These are phyloP conservation scores for Itoplectis maculator DNA, from an alignment of 2,888 invertebrate genomes.

Conservation along the genomic window DNA sequence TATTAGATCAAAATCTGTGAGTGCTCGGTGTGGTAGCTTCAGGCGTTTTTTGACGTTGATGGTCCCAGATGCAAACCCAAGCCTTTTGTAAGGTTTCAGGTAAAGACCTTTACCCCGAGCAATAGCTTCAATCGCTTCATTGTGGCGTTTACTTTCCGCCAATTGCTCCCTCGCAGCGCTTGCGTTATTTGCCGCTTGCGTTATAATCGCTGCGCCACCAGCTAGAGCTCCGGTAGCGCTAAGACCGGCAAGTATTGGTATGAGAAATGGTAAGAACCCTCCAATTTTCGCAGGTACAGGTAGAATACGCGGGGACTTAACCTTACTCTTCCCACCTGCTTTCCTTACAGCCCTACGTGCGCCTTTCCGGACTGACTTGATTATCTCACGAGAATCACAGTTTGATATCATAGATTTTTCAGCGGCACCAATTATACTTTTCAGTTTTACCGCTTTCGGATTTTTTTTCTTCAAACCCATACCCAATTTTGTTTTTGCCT, in stretches of 20 bases:
- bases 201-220: conserved; percentile 80
- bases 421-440: conserved; percentile 42
- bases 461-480: conserved; percentile 23
- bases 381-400: conserved; percentile 7
- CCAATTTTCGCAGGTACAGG: conserved; percentile 68
- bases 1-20: conserved; percentile 74
- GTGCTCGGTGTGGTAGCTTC: conserved; percentile 65
- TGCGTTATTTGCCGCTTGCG: conserved; percentile 78
- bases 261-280: conserved; percentile 72
- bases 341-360: conserved; percentile 58
- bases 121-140: conserved; percentile 81
- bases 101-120: conserved; percentile 74
- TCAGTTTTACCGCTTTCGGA: conserved; percentile 27
- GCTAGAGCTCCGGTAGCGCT: conserved; percentile 74
- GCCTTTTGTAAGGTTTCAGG: conserved; percentile 72
- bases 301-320: conserved; percentile 60
- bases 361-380: conserved; percentile 57
- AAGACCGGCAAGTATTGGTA: conserved; percentile 73
- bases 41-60: conserved; percentile 65
- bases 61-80: conserved; percentile 68
- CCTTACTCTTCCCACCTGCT: conserved; percentile 57
- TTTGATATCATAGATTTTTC: conserved; percentile 53
- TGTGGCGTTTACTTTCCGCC: conserved; percentile 77
- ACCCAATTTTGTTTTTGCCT: conserved; percentile 73
- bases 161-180: conserved; percentile 76